Conservation (phyloP, 2,888 invertebrate species). For the Lasioglossum oenotherae region DNA sequence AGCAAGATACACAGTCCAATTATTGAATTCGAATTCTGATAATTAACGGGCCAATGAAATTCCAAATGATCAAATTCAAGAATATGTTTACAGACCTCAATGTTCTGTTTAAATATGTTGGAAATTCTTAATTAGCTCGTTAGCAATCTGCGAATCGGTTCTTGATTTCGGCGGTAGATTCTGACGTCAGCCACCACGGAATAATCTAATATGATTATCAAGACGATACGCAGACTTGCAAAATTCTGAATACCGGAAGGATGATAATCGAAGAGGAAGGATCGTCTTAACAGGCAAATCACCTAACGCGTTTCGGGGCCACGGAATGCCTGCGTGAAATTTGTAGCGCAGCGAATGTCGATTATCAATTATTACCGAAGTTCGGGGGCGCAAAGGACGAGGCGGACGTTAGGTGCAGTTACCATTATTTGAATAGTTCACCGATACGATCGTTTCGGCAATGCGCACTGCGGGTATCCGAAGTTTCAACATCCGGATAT, state of each 20-base stretch:
- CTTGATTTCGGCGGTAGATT: background rate
- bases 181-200: background rate
- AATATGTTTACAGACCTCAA: no score
- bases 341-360: constrained; percentile 51
- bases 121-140: no score
- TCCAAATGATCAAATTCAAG: background rate
- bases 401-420: constrained; percentile 58
- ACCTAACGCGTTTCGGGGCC: constrained; percentile 22
- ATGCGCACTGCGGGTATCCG: constrained; percentile 64
- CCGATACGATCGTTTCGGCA: constrained; percentile 67
- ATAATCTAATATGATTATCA: background rate
- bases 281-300: constrained; percentile 39
- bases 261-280: background rate
- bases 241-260: background rate
- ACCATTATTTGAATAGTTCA: constrained; percentile 69
- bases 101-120: no score
- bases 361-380: constrained; percentile 67
- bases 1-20: background rate
- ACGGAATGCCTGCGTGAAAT: constrained; percentile 39
- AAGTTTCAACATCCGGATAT: constrained; percentile 69
- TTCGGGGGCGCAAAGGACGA: constrained; percentile 50
- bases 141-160: no score
- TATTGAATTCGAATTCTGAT: background rate
- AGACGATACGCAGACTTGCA: background rate
- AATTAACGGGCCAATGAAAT: background rate